Evolutionary conservation across 2,888 invertebrate species (phyloP).

Genomic region (Hypsopygia costalis): DNA sequence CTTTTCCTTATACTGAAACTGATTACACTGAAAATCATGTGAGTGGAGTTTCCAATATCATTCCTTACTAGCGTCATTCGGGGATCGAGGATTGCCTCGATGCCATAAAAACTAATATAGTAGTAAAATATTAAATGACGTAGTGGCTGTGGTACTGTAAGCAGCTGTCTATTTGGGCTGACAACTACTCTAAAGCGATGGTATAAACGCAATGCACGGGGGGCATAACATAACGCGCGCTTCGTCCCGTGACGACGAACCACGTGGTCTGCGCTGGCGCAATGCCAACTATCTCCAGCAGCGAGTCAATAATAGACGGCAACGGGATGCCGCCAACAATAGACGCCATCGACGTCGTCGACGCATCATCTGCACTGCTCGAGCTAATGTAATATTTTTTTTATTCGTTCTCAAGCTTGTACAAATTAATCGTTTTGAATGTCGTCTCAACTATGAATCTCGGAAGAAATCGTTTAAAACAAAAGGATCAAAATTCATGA

Average conservation of each 20-base stretch:
- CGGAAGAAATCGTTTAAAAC: too few species aligned
- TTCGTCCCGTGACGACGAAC: slow-evolving; percentile 67
- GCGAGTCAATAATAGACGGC: slow-evolving; percentile 79
- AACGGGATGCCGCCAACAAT: slow-evolving; percentile 79
- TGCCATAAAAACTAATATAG: slow-evolving; percentile 1
- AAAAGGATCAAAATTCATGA: too few species aligned
- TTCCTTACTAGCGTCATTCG: slow-evolving; percentile 14
- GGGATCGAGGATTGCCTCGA: too few species aligned
- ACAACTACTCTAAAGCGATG: not conserved
- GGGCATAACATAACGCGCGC: slow-evolving; percentile 34
- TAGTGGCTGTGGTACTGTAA: too few species aligned
- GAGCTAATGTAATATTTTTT: slow-evolving; percentile 15
- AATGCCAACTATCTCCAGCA: slow-evolving; percentile 76
- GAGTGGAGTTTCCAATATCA: not conserved
- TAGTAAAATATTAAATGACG: too few species aligned
- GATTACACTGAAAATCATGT: too few species aligned
- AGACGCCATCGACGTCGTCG: slow-evolving; percentile 57
- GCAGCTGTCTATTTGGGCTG: not conserved
- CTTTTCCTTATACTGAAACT: not conserved
- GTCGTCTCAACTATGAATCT: too few species aligned
- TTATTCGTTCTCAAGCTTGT: slow-evolving; percentile 5
- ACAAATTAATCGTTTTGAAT: too few species aligned
- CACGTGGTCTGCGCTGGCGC: slow-evolving; percentile 76
- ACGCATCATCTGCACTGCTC: slow-evolving; percentile 27
- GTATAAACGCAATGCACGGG: not conserved